phyloP scores from a whole-genome alignment of 1,140 invertebrate genomes.

The Drosophila teissieri region DNA sequence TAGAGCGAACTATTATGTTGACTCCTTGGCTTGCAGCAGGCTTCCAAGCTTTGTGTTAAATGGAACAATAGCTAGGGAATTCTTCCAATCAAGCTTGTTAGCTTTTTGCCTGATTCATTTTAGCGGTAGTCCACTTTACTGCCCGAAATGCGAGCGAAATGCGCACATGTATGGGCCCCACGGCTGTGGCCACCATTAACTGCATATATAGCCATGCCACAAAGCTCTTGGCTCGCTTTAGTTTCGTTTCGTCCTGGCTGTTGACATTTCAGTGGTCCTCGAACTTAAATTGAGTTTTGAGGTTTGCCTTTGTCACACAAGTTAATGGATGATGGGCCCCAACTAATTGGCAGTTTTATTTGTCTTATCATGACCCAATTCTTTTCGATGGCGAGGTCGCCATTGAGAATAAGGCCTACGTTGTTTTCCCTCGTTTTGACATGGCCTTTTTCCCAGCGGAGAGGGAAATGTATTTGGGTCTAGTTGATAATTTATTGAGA shows the following conservation, averaged over 20 bases:
- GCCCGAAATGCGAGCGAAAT: not conserved
- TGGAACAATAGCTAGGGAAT: too few species aligned
- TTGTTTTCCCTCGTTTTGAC: constrained; percentile 42
- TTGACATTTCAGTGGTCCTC: constrained; percentile 49
- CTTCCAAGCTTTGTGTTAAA: too few species aligned
- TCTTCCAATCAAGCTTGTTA: too few species aligned
- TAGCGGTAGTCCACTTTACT: not conserved
- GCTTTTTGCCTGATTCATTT: not conserved
- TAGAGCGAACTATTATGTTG: not conserved
- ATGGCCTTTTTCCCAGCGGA: constrained; percentile 58
- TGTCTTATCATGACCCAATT: constrained; percentile 60
- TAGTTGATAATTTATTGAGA: constrained; percentile 58
- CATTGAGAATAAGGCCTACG: constrained; percentile 52
- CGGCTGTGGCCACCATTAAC: constrained; percentile 6
- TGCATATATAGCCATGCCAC: not conserved
- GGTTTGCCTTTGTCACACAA: constrained; percentile 54
- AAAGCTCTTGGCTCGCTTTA: constrained; percentile 13
- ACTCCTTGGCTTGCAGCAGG: too few species aligned
- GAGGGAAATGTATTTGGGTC: constrained; percentile 61
- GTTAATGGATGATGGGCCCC: constrained; percentile 40
- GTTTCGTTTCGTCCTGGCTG: constrained; percentile 40
- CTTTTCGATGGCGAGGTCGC: constrained; percentile 52
- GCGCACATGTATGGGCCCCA: not conserved
- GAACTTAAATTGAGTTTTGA: constrained; percentile 58
- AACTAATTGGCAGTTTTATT: constrained; percentile 56